Conservation (phyloP, 2,113 vertebrate genomes). For the Stigmatopora nigra region DNA sequence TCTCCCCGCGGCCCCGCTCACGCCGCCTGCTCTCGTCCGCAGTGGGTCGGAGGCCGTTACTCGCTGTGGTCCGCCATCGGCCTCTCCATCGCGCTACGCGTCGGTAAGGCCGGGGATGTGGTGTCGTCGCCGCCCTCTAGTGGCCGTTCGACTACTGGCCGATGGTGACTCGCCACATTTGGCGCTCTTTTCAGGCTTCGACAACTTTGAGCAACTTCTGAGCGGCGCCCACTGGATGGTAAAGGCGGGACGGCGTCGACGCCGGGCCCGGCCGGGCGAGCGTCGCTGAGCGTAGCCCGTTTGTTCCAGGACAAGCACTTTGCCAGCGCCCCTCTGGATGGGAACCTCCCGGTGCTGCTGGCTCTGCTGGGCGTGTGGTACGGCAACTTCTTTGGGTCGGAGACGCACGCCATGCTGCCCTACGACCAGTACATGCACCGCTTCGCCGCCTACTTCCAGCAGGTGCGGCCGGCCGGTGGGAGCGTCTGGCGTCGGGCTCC, state of each 20-base stretch:
- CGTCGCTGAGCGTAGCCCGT: background rate
- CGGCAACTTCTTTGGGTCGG: slow-evolving; percentile 83
- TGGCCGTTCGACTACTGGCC: too few relatives aligned
- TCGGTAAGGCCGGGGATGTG: slow-evolving; percentile 67
- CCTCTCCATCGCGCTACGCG: slow-evolving; percentile 92
- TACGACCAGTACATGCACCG: slow-evolving; percentile 96
- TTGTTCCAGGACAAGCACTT: slow-evolving; percentile 83
- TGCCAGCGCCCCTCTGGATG: slow-evolving; percentile 72
- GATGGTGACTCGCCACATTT: too few relatives aligned
- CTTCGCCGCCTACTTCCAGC: slow-evolving; percentile 94
- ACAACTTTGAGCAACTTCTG: slow-evolving; percentile 86
- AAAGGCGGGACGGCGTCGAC: slow-evolving; percentile 7
- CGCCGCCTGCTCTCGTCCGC: slow-evolving; percentile 29
- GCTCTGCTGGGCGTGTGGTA: slow-evolving; percentile 90
- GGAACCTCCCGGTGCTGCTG: slow-evolving; percentile 79
- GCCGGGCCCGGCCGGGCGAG: background rate
- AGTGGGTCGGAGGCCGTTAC: slow-evolving; percentile 98
- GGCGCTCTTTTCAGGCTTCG: slow-evolving; percentile 58
- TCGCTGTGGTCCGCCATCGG: slow-evolving; percentile 97
- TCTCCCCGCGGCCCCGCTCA: background rate
- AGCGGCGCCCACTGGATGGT: slow-evolving; percentile 97
- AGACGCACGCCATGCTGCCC: slow-evolving; percentile 87
- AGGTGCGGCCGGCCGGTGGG: slow-evolving; percentile 65
- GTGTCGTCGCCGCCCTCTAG: too few relatives aligned
- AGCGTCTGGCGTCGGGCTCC: too few relatives aligned